phyloP scores from a whole-genome alignment of 2,888 invertebrate genomes.

The Encarsia formosa region DNA sequence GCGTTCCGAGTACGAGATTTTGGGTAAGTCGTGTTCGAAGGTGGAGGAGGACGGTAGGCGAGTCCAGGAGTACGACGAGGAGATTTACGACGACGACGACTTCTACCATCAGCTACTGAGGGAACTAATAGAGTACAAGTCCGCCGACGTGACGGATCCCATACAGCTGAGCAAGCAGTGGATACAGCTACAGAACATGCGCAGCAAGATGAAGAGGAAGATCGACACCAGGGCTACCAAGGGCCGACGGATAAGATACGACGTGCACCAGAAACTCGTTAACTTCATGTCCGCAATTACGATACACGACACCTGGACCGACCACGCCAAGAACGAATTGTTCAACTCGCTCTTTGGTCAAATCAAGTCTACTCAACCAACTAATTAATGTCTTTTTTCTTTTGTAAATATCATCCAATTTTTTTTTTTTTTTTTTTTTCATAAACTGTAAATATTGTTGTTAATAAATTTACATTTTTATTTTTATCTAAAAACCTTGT shows the following conservation, averaged over 20 bases:
- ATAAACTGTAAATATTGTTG: no score
- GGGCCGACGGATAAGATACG: constrained; percentile 84
- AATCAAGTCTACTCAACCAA: constrained; percentile 36
- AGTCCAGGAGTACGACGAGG: constrained; percentile 64
- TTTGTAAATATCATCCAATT: no score
- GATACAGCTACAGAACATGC: constrained; percentile 85
- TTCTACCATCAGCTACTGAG: constrained; percentile 92
- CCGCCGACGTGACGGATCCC: constrained; percentile 77
- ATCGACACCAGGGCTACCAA: constrained; percentile 93
- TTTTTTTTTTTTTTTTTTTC: background rate
- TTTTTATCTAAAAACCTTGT: constrained; percentile 1
- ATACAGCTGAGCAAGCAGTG: constrained; percentile 83
- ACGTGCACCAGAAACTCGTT: constrained; percentile 78
- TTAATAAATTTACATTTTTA: no score
- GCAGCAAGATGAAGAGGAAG: constrained; percentile 88
- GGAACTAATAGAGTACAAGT: constrained; percentile 89
- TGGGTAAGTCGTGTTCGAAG: constrained; percentile 55
- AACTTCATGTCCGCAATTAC: constrained; percentile 86
- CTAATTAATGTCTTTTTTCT: no score
- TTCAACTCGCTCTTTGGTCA: constrained; percentile 78
- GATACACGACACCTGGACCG: constrained; percentile 64
- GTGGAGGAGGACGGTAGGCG: constrained; percentile 42
- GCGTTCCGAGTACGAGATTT: constrained; percentile 67
- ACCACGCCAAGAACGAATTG: constrained; percentile 75
- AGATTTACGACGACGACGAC: constrained; percentile 95